phyloP scores from a whole-genome alignment of 2,113 vertebrate species.

The Astur gentilis region DNA sequence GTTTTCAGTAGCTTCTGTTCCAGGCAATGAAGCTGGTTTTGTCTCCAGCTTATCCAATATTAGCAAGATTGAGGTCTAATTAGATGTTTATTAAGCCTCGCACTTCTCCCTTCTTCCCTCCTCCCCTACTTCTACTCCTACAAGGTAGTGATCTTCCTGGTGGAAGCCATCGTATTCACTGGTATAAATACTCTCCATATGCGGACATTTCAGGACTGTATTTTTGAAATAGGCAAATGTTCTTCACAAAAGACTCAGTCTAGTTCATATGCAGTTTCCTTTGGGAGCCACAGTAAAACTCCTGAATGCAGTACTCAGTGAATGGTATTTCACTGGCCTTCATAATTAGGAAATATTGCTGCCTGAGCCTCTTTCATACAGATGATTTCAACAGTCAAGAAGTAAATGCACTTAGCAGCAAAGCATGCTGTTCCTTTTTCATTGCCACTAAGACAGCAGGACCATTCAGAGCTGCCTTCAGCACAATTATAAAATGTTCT shows the following conservation, averaged over 20 bases:
- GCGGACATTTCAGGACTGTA: background rate
- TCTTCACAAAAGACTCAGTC: background rate
- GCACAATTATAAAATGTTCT: slow-evolving; percentile 16
- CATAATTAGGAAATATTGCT: slow-evolving; percentile 36
- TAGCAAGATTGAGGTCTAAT: background rate
- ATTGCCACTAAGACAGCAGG: slow-evolving; percentile 17
- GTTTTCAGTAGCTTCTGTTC: background rate
- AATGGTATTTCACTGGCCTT: background rate
- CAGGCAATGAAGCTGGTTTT: background rate
- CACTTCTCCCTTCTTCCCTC: background rate
- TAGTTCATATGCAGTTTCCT: background rate
- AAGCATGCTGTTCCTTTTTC: slow-evolving; percentile 24
- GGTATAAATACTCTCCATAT: background rate
- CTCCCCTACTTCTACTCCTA: background rate
- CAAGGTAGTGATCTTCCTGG: background rate
- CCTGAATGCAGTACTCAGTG: background rate
- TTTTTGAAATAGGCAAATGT: background rate
- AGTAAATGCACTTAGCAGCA: slow-evolving; percentile 22
- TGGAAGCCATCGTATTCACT: background rate
- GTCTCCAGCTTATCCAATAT: background rate
- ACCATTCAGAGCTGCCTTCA: slow-evolving; percentile 37
- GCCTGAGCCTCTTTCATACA: background rate
- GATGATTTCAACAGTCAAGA: slow-evolving; percentile 42
- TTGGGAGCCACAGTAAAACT: background rate
- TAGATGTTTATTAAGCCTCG: background rate